Evolutionary conservation across 2,797 vertebrate species (phyloP).

Genomic region (Sebastes wilsoni): DNA sequence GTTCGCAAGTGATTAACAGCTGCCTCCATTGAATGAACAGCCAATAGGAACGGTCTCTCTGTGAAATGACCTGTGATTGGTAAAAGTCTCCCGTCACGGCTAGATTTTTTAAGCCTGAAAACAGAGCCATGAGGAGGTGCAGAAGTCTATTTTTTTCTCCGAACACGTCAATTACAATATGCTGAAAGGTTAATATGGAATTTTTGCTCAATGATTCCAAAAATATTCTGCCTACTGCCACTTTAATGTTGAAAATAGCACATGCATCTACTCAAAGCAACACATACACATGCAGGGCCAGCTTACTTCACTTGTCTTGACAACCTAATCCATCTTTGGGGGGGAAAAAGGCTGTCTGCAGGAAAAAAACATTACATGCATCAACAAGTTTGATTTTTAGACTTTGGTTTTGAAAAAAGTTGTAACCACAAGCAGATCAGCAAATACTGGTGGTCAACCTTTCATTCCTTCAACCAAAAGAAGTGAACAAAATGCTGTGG

Average conservation of each 20-base stretch:
- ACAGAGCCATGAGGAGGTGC: background rate
- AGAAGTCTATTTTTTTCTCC: no score
- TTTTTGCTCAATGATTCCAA: background rate
- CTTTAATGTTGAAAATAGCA: background rate
- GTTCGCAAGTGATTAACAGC: no score
- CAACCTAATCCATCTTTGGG: background rate
- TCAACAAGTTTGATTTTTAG: conserved; percentile 49
- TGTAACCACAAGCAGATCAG: conserved; percentile 32
- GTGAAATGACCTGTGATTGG: no score
- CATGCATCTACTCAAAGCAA: background rate
- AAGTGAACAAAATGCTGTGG: conserved; percentile 11
- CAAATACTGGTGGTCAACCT: conserved; percentile 54
- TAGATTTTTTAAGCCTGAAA: background rate
- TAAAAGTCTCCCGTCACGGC: background rate
- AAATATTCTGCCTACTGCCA: background rate
- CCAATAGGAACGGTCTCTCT: no score
- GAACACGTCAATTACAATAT: background rate
- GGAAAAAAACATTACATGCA: conserved; percentile 23
- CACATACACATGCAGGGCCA: background rate
- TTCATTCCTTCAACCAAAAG: conserved; percentile 32
- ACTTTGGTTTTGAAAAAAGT: conserved; percentile 37
- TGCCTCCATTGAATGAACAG: no score
- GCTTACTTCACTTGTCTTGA: background rate
- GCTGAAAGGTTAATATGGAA: background rate
- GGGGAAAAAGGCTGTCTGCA: background rate